Evolutionary conservation across 1,140 invertebrate genomes (phyloP).

Genomic region (Drosophila pachea): DNA sequence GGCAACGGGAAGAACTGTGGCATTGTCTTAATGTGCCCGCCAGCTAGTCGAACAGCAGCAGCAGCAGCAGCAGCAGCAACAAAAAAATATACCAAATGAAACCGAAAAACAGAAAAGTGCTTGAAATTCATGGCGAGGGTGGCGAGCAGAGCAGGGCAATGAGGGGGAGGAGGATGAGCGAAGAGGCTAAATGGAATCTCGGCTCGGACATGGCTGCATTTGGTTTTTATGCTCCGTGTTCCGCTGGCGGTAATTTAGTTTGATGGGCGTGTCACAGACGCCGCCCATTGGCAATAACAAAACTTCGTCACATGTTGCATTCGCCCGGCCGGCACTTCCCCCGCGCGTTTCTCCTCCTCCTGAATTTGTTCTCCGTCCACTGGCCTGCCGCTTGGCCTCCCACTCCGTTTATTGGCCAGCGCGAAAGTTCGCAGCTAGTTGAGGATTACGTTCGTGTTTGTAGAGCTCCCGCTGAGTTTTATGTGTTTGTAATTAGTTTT

Average conservation of each 20-base stretch:
- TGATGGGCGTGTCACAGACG: constrained; percentile 70
- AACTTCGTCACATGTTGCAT: constrained; percentile 69
- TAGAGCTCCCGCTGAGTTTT: constrained; percentile 56
- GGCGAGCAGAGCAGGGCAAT: constrained; percentile 31
- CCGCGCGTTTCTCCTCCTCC: no score
- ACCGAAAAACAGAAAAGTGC: constrained; percentile 20
- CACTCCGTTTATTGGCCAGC: constrained; percentile 21
- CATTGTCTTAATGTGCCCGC: constrained; percentile 45
- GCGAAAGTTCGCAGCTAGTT: constrained; percentile 38
- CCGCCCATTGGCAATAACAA: constrained; percentile 36
- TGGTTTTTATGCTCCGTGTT: constrained; percentile 26
- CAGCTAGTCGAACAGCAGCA: constrained; percentile 11
- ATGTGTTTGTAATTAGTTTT: constrained; percentile 77
- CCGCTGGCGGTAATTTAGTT: constrained; percentile 64
- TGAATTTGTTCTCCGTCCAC: no score
- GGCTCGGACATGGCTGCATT: constrained; percentile 33
- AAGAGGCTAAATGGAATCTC: constrained; percentile 21
- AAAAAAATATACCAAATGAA: constrained; percentile 7
- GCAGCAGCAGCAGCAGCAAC: constrained; percentile 1
- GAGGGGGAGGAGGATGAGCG: constrained; percentile 42
- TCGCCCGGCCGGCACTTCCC: background rate
- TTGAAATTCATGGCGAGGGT: constrained; percentile 63
- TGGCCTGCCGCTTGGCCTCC: background rate
- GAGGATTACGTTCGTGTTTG: constrained; percentile 30
- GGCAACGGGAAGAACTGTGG: constrained; percentile 9